Evolutionary conservation across 2,888 invertebrate genomes (phyloP), one percentile per base, ranked within the genome.

Genomic region (Labia minor): DNA sequence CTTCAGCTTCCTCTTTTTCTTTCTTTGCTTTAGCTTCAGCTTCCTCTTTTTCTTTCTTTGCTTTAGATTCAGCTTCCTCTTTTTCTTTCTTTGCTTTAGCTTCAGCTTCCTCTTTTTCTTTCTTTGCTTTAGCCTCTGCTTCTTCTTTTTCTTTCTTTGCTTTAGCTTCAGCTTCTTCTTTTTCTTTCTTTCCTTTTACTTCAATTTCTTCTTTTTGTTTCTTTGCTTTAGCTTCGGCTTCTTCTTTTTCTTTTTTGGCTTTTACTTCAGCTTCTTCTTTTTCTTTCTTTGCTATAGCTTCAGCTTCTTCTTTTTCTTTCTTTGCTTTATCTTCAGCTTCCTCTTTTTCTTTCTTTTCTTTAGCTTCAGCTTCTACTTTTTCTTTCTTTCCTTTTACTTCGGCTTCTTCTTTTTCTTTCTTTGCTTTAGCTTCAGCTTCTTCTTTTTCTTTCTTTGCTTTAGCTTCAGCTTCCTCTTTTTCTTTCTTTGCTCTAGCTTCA

Each of bases 131-230:
- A 61, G 61, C 37, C 1, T 62, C 61, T 14, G 37, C 61, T 64
- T 71, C 67, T 11, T 63, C 65, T 26, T 67, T 66, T 64, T 19
- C 63, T 70, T 18, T 64, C 66, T 64, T 66, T 68, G 8, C 26
- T 26, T 26, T 26, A 3, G 8, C 3, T 6, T 26, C 26, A 26
- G 33, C 67, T 62, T 70, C 68, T 19, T 68, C 71, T 65, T 69
- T 71, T 21, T 70, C 63, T 61, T 62, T 62, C 26, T 26, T 26
- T 6, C 4, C 8, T 8, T 26, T 26, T 8, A 66, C 69, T 21
- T 67, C 72, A 64, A 61, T 70, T 66, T 49, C 68, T 21, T 68
- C 70, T 64, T 72, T 72, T 67, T 72, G 73, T n/a, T 72, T 75
- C 49, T 65, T 71, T 61, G 62, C 63, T 65, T 70, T 70, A 20